phyloP scores from a whole-genome alignment of 2,797 vertebrate species.

The Eurystomus glaucurus region DNA sequence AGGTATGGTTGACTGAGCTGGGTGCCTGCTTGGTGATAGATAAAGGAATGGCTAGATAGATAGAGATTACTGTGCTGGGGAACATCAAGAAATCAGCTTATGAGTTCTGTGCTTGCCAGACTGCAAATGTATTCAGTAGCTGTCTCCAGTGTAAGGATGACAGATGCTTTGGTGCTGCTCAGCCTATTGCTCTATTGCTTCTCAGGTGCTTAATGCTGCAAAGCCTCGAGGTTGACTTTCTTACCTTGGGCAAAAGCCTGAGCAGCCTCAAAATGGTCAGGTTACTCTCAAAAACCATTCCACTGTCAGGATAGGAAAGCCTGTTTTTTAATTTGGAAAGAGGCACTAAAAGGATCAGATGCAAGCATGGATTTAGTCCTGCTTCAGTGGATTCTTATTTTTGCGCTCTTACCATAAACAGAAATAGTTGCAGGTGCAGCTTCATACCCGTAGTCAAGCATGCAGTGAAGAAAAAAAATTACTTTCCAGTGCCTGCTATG shows the following conservation, averaged over 20 bases:
- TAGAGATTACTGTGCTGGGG: background rate
- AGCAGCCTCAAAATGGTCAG: background rate
- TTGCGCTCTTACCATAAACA: background rate
- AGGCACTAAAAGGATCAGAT: background rate
- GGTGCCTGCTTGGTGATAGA: background rate
- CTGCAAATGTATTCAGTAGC: background rate
- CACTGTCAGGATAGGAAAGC: background rate
- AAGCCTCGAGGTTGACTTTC: background rate
- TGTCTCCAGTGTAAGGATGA: background rate
- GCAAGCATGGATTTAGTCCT: background rate
- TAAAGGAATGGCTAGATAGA: background rate
- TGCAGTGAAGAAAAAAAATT: background rate
- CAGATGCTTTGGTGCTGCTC: conserved; percentile 34
- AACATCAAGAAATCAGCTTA: background rate
- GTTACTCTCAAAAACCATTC: background rate
- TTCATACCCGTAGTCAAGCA: background rate
- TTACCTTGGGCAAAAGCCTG: background rate
- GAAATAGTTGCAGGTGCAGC: background rate
- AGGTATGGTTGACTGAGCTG: background rate
- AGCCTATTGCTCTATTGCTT: conserved; percentile 22
- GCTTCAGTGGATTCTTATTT: background rate
- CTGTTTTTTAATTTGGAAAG: background rate
- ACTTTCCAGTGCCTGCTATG: background rate
- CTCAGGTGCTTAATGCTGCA: background rate
- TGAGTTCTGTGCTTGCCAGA: background rate